Percentiles rank a stretch among this genome's conserved stretches.
Evolutionary conservation across 1,140 invertebrate species (phyloP).

Genomic region (Drosophila parvula): DNA sequence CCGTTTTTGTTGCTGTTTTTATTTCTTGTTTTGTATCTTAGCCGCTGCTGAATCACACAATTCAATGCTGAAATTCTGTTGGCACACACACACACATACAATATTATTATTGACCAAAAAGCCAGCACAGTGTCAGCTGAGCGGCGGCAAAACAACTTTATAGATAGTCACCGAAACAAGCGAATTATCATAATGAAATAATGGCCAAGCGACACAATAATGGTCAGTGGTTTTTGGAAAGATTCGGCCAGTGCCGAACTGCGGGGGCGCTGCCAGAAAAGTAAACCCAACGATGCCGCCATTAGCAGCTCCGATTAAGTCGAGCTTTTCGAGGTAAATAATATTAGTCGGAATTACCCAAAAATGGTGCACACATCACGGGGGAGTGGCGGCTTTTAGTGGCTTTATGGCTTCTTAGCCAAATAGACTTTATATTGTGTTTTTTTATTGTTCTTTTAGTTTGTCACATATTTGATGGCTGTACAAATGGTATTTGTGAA

Average conservation of each 20-base stretch:
- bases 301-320: conserved; percentile 21
- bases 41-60: conserved; percentile 24
- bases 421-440: neutral
- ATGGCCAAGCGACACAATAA: conserved; percentile 44
- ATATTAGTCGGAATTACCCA: conserved; percentile 17
- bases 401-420: conserved; percentile 5
- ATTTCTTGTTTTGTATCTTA: neutral
- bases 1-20: conserved; percentile 6
- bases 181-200: conserved; percentile 66
- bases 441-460: conserved; percentile 9
- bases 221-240: conserved; percentile 40
- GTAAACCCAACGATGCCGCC: conserved; percentile 1
- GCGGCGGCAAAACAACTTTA: conserved; percentile 53
- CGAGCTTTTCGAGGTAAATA: conserved; percentile 5
- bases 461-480: neutral
- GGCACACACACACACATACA: neutral
- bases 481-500: conserved; percentile 5
- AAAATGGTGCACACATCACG: neutral
- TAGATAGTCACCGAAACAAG: conserved; percentile 31
- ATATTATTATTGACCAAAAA: conserved; percentile 29
- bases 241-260: conserved; percentile 34
- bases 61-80: conserved; percentile 38
- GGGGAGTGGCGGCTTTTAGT: conserved; percentile 12
- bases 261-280: conserved; percentile 61
- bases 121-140: conserved; percentile 61